phyloP scores from a whole-genome alignment of 2,113 vertebrate genomes.

The Perca schrenkii region DNA sequence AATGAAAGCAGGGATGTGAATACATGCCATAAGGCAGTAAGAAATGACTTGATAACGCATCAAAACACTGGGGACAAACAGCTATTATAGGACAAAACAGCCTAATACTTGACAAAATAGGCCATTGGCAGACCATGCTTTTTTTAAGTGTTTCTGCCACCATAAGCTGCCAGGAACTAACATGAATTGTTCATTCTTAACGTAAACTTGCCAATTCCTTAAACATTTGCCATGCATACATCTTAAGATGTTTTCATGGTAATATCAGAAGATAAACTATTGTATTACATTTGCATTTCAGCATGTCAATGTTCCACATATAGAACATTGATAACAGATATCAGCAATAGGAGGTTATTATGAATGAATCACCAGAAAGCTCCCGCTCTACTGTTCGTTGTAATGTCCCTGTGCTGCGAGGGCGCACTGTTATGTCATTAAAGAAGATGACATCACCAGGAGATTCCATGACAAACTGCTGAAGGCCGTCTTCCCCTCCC shows the following conservation, averaged over 20 bases:
- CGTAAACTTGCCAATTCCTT: constrained; percentile 31
- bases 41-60: neutral
- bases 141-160: constrained; percentile 9
- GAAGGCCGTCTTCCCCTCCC: constrained; percentile 35
- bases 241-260: constrained; percentile 18
- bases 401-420: constrained; percentile 16
- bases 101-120: neutral
- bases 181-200: constrained; percentile 2
- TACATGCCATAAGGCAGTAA: neutral
- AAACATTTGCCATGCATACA: neutral
- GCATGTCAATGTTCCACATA: constrained; percentile 6
- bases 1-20: neutral
- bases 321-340: neutral
- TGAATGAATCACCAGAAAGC: constrained; percentile 68
- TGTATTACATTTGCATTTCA: neutral
- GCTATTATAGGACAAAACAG: neutral
- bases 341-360: constrained; percentile 2
- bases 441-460: constrained; percentile 54
- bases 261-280: neutral
- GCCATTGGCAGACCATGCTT: neutral
- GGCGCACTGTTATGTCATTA: constrained; percentile 40
- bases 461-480: constrained; percentile 49
- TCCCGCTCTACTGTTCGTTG: constrained; percentile 1
- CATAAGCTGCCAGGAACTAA: constrained; percentile 26
- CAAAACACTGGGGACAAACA: neutral